phyloP scores from a whole-genome alignment of 1,140 invertebrate species.

The Drosophila athabasca region DNA sequence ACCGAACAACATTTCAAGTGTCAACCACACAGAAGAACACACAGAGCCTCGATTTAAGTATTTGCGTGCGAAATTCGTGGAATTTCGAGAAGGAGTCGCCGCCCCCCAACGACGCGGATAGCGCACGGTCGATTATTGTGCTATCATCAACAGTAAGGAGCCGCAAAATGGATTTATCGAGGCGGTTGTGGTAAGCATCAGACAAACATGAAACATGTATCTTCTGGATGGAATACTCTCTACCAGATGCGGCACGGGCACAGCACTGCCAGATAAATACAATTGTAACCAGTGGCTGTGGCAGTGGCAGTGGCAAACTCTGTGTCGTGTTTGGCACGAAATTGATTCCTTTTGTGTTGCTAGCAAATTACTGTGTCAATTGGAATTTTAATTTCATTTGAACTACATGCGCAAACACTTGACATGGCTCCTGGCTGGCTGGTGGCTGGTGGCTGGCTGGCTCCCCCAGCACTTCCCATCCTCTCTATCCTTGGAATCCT shows the following conservation, averaged over 20 bases:
- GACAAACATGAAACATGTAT: constrained; percentile 66
- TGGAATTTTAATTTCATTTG: constrained; percentile 81
- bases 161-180: constrained; percentile 83
- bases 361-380: constrained; percentile 82
- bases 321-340: constrained; percentile 52
- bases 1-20: constrained; percentile 41
- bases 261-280: neutral
- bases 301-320: constrained; percentile 22
- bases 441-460: constrained; percentile 1
- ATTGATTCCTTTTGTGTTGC: constrained; percentile 80
- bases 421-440: constrained; percentile 43
- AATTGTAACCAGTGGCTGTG: too few species aligned
- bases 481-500: neutral
- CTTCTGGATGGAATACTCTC: constrained; percentile 28
- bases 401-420: constrained; percentile 82
- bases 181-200: constrained; percentile 83
- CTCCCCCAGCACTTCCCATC: constrained; percentile 9
- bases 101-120: constrained; percentile 22
- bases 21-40: constrained; percentile 6
- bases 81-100: constrained; percentile 11
- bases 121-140: constrained; percentile 51
- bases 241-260: constrained; percentile 16
- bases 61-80: constrained; percentile 29
- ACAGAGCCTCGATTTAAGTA: constrained; percentile 30
- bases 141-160: constrained; percentile 42